Percentiles rank a stretch among this genome's conserved stretches.
Conservation (phyloP, 2,888 invertebrate genomes). For the Mythimna loreyi region DNA sequence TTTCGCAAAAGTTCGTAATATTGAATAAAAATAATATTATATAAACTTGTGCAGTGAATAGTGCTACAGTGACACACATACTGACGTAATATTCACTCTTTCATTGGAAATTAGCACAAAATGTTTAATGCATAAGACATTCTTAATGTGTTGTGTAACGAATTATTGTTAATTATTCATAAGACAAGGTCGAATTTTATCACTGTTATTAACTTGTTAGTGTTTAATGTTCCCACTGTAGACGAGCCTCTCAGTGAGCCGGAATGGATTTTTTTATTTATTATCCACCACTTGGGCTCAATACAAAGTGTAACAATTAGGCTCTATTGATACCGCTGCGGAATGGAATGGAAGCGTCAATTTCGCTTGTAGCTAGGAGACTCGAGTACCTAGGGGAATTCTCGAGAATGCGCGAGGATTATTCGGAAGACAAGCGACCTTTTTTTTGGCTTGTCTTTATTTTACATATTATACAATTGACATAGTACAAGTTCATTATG, state of each 20-base stretch:
- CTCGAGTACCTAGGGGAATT: no score
- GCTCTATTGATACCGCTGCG: no score
- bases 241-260: not conserved
- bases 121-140: conserved; percentile 30
- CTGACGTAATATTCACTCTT: not conserved
- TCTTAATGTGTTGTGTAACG: conserved; percentile 10
- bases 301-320: not conserved
- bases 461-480: no score
- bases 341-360: no score
- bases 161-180: conserved; percentile 15
- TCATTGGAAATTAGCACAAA: conserved; percentile 22
- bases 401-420: no score
- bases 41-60: conserved; percentile 2
- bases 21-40: not conserved
- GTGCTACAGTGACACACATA: conserved; percentile 28
- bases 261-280: no score
- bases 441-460: no score
- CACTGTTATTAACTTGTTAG: not conserved
- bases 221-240: not conserved
- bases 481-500: no score
- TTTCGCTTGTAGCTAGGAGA: no score
- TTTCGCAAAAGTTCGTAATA: conserved; percentile 17
- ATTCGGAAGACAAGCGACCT: no score
- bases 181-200: conserved; percentile 13
- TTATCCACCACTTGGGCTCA: not conserved